Conservation (phyloP, 2,113 vertebrate species). For the Atractosteus spatula region DNA sequence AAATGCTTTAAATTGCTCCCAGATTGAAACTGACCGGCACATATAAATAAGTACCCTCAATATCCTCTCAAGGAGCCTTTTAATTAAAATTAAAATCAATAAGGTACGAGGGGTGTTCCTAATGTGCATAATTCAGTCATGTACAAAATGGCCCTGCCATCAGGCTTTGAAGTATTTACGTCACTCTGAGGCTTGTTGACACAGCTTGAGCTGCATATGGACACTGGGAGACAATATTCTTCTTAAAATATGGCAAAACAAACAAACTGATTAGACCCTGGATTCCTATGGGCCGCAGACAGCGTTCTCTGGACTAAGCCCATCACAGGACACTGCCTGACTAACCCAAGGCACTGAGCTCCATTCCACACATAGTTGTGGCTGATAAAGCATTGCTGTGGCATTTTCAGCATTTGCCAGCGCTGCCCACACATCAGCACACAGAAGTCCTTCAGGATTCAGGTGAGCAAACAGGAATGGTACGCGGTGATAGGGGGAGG, state of each 20-base stretch:
- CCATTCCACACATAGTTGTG: conserved; percentile 7
- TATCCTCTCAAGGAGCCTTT: no score
- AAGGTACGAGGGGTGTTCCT: conserved; percentile 23
- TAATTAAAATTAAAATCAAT: conserved; percentile 26
- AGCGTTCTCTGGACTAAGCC: not conserved
- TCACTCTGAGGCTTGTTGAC: conserved; percentile 20
- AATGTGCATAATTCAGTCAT: conserved; percentile 7
- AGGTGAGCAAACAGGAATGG: not conserved
- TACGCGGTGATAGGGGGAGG: not conserved
- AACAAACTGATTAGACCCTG: no score
- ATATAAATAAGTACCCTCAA: no score
- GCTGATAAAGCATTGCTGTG: not conserved
- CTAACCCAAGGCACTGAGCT: not conserved
- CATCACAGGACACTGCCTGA: not conserved
- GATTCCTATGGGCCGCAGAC: no score
- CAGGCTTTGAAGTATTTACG: conserved; percentile 4
- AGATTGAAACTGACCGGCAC: no score
- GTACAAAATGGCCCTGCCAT: conserved; percentile 21
- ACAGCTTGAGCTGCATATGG: conserved; percentile 4
- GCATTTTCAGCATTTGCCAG: conserved; percentile 4
- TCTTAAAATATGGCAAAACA: no score
- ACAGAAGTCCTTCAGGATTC: not conserved
- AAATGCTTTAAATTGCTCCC: no score
- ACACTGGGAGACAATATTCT: not conserved
- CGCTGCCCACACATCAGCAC: conserved; percentile 4